A percentile compares a stretch with the other conserved stretches of the same genome.
Conservation (phyloP, 2,888 invertebrate species). For the Catocala sponsa region DNA sequence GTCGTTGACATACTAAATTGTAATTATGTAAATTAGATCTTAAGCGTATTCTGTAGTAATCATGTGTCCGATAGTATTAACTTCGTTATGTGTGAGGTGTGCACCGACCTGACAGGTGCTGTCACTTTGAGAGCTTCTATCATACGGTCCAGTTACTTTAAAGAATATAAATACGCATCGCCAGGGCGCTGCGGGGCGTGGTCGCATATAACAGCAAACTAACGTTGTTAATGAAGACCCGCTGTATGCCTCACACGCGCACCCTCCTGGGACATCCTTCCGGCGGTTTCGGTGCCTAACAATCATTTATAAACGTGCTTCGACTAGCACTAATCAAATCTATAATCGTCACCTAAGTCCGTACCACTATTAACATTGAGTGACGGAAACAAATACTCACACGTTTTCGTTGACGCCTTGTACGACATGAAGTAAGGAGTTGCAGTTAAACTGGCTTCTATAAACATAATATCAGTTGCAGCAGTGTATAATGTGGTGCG, state of each 20-base stretch:
- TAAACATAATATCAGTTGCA: constrained; percentile 6
- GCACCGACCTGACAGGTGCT: too few species aligned
- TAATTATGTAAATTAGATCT: too few species aligned
- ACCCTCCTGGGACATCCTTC: constrained; percentile 72
- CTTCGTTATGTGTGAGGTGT: too few species aligned
- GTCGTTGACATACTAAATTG: too few species aligned
- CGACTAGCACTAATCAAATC: constrained; percentile 47
- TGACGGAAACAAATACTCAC: constrained; percentile 40
- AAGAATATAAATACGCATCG: constrained; percentile 33
- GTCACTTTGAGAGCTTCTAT: too few species aligned
- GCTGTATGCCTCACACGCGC: constrained; percentile 60
- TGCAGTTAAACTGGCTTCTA: constrained; percentile 18
- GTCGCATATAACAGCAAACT: constrained; percentile 31
- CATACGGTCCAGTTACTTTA: neutral
- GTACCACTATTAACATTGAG: constrained; percentile 8
- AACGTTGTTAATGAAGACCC: constrained; percentile 32
- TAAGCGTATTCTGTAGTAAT: too few species aligned
- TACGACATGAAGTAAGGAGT: constrained; percentile 5
- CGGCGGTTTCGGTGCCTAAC: constrained; percentile 69
- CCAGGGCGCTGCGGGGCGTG: constrained; percentile 10
- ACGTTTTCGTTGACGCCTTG: constrained; percentile 22
- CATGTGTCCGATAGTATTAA: too few species aligned
- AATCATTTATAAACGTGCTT: constrained; percentile 65
- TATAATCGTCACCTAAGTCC: constrained; percentile 36
- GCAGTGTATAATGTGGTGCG: too few species aligned